These are phyloP conservation scores for Periphyllus acericola DNA, from an alignment of 2,888 invertebrate genomes.

Conservation along the genomic window DNA sequence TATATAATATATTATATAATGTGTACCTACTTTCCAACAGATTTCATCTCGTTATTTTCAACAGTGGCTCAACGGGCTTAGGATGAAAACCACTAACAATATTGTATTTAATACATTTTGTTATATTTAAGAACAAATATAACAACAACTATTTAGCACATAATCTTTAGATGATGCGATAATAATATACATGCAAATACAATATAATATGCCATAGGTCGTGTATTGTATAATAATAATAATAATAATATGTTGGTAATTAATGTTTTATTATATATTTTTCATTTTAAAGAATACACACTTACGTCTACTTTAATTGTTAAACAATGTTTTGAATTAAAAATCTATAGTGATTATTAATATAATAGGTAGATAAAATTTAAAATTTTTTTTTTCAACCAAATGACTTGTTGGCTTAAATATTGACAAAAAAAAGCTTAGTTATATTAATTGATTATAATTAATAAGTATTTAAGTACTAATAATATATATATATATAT, in stretches of 20 bases:
- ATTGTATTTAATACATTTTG: constrained; percentile 26
- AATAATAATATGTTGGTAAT: neutral
- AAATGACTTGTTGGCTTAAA: constrained; percentile 25
- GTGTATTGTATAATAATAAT: constrained; percentile 6
- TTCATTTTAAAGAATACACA: constrained; percentile 15
- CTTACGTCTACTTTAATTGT: neutral
- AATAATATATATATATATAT: constrained; percentile 8
- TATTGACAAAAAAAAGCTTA: constrained; percentile 26
- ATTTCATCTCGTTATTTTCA: too few species aligned
- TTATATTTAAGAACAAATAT: constrained; percentile 37
- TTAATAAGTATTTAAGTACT: constrained; percentile 30
- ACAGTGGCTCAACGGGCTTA: neutral
- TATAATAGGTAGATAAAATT: neutral
- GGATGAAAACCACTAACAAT: neutral
- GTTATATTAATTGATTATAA: constrained; percentile 1
- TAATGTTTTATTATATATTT: neutral
- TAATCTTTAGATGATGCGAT: neutral
- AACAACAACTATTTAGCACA: constrained; percentile 35
- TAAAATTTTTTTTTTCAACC: neutral
- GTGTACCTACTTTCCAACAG: too few species aligned
- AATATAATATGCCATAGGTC: neutral
- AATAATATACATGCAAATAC: constrained; percentile 10
- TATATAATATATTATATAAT: too few species aligned
- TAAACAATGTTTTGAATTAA: too few species aligned
- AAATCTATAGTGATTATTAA: too few species aligned